Conservation (phyloP, 2,113 vertebrate genomes). For the Tyrannus savana region DNA sequence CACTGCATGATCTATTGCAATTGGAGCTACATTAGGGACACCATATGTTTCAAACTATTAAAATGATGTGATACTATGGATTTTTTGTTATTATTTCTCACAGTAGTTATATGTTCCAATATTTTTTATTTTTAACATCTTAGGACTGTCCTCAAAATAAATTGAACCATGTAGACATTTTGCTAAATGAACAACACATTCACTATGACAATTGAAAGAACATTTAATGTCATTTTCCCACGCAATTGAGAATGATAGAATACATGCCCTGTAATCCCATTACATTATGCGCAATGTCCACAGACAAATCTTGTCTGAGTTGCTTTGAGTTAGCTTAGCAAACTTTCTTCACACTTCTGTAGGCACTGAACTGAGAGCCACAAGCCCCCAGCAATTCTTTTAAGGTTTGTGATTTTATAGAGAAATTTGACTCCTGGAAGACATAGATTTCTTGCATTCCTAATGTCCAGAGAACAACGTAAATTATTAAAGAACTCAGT, state of each 20-base stretch:
- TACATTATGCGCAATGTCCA: background rate
- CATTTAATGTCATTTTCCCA: background rate
- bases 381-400: background rate
- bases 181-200: background rate
- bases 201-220: background rate
- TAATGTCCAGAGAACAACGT: background rate
- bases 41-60: conserved; percentile 3
- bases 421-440: background rate
- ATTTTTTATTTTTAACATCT: conserved; percentile 17
- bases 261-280: background rate
- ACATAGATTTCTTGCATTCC: background rate
- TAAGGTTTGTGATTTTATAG: background rate
- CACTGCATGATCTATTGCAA: background rate
- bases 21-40: background rate
- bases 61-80: background rate
- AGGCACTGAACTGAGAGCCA: background rate
- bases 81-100: conserved; percentile 6
- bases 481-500: background rate
- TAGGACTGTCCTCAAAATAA: background rate
- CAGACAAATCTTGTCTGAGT: background rate
- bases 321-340: background rate
- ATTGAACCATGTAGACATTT: background rate
- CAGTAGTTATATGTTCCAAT: background rate
- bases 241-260: background rate
- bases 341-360: background rate